These are phyloP conservation scores for Bombus soroeensis DNA, from an alignment of 1,140 invertebrate genomes.

Conservation along the genomic window DNA sequence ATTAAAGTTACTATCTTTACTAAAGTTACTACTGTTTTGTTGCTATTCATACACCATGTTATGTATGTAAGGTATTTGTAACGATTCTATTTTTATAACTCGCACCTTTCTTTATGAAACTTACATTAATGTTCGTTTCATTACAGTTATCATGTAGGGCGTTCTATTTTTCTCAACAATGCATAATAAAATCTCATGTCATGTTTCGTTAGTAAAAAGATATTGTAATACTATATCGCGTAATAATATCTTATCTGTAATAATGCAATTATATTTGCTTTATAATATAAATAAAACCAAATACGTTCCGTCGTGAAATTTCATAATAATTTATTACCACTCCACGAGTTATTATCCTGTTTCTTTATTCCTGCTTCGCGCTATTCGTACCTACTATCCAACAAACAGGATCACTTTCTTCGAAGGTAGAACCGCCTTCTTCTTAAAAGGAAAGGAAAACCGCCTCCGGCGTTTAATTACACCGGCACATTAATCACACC, in stretches of 20 bases:
- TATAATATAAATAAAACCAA: no score
- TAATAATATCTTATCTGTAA: no score
- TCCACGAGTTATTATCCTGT: no score
- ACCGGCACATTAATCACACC: conserved; percentile 41
- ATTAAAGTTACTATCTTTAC: not conserved
- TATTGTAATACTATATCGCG: no score
- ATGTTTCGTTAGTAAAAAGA: no score
- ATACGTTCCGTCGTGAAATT: no score
- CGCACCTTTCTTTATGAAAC: not conserved
- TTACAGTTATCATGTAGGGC: not conserved
- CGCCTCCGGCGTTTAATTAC: conserved; percentile 46
- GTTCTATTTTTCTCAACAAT: not conserved
- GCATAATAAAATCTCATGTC: no score
- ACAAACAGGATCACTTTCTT: not conserved
- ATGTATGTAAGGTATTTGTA: not conserved
- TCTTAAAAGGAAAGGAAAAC: not conserved
- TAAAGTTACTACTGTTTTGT: not conserved
- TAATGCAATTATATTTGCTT: no score
- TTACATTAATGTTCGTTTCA: not conserved
- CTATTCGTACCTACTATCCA: no score
- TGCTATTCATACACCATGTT: not conserved
- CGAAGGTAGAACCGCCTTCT: not conserved
- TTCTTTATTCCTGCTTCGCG: no score
- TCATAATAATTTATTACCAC: no score
- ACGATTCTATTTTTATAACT: not conserved